A percentile compares a stretch with the other conserved stretches of the same genome.
phyloP scores from a whole-genome alignment of 2,797 vertebrate species.

The Crocodylus rhombifer region DNA sequence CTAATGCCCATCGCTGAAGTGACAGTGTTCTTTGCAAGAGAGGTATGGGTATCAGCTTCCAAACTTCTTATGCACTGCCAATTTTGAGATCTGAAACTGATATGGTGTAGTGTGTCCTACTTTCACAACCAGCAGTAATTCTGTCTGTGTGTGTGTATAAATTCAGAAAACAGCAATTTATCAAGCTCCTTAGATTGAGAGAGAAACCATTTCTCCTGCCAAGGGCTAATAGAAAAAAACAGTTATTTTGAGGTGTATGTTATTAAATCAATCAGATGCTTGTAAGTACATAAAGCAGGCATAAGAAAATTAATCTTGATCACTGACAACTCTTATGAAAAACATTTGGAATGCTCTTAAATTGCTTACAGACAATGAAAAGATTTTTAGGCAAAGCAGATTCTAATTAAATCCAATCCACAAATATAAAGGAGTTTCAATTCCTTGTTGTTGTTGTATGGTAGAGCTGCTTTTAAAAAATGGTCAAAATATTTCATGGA shows the following conservation, averaged over 20 bases:
- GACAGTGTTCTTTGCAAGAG: neutral
- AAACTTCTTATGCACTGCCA: neutral
- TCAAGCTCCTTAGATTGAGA: neutral
- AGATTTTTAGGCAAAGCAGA: no score
- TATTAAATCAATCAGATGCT: neutral
- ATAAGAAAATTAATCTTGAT: neutral
- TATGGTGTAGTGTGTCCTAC: neutral
- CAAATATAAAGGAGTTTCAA: no score
- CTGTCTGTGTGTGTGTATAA: neutral
- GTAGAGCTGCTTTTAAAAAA: no score
- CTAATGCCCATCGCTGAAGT: accelerated
- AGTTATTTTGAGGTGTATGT: neutral
- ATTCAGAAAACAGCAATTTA: neutral
- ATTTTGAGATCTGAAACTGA: neutral
- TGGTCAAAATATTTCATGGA: no score
- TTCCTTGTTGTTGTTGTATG: no score
- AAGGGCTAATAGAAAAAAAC: neutral
- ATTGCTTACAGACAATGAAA: no score
- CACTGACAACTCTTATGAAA: no score
- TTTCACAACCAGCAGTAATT: neutral
- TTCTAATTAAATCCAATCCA: no score
- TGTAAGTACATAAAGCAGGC: neutral
- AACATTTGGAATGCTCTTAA: no score
- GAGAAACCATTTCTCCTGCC: neutral
- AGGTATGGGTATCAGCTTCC: neutral